Evolutionary conservation across 92 coral and sea anemone species (phyloP), one percentile per base, ranked within the genome.

Genomic region (Micromussa lordhowensis): DNA sequence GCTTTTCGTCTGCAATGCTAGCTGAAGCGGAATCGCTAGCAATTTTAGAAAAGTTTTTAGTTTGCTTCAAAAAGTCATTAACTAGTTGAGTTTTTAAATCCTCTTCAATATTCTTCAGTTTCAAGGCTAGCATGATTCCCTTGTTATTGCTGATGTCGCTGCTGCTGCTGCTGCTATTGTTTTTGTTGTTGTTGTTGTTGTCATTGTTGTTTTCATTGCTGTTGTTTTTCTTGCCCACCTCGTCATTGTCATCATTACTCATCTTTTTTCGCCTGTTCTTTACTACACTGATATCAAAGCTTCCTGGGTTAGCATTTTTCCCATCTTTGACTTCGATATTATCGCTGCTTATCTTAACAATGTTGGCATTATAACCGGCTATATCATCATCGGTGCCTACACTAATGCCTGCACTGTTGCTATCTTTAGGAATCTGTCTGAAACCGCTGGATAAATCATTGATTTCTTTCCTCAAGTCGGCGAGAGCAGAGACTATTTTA

Each of bases 341-440:
- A 68, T 84, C 88, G 32, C 81, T 84, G 57, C 81, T 84, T 21
- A 84, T 73, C 30, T 84, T 84, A 26, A 36, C 12, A 14, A 13
- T 49, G 30, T 31, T 74, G 18, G 24, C 32, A 51, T 57, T 72
- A 32, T 29, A 77, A 55, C 16, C 36, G 13, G n/a, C 2, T 15
- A 26, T 21, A 13, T 34, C 34, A 7, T n/a, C 55, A 73, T 53
- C 72, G 31, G 35, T 57, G 40, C 70, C 4, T 6, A 30, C 71
- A 32, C 31, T 22, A 13, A 35, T 21, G 38, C 54, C 29, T 14
- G 29, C 10, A 14, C 5, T 30, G 29, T 48, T 31, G 21, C 34
- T 51, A 9, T 72, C 80, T n/a, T 84, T 84, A 34, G 68, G 49
- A 32, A 55, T 84, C 22, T 66, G 16, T 29, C 30, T 44, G 1